Evolutionary conservation across 64 coral and sea anemone genomes (phyloP).

Genomic region (Exaiptasia diaphana): DNA sequence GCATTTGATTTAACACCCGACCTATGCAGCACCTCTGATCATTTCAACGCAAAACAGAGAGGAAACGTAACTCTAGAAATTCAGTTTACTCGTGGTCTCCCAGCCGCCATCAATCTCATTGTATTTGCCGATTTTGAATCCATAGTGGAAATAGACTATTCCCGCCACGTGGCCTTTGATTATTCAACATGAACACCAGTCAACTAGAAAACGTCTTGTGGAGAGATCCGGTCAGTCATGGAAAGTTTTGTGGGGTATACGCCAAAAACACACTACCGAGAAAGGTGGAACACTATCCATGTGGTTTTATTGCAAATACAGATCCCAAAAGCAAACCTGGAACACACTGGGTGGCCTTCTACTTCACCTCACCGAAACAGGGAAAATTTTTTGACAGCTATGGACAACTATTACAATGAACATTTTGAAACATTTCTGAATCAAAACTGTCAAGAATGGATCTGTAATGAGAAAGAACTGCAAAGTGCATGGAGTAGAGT

Average conservation of each 20-base stretch:
- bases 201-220: neutral
- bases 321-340: slow-evolving; percentile 2
- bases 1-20: slow-evolving; percentile 32
- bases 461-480: neutral
- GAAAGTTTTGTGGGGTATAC: neutral
- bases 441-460: neutral
- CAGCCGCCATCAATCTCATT: neutral
- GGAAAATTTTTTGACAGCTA: slow-evolving; percentile 27
- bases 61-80: neutral
- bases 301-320: slow-evolving; percentile 20
- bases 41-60: neutral
- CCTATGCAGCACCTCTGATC: neutral
- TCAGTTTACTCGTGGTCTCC: neutral
- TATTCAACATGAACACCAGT: neutral
- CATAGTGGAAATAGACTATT: neutral
- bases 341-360: slow-evolving; percentile 24
- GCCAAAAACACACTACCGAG: neutral
- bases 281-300: neutral
- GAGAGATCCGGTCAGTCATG: neutral
- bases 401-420: neutral
- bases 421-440: neutral
- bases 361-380: neutral
- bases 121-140: slow-evolving; percentile 3
- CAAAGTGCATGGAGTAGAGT: neutral
- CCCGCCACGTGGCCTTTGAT: neutral